Conservation (phyloP, 2,888 invertebrate species). For the Clepsis dumicolana region DNA sequence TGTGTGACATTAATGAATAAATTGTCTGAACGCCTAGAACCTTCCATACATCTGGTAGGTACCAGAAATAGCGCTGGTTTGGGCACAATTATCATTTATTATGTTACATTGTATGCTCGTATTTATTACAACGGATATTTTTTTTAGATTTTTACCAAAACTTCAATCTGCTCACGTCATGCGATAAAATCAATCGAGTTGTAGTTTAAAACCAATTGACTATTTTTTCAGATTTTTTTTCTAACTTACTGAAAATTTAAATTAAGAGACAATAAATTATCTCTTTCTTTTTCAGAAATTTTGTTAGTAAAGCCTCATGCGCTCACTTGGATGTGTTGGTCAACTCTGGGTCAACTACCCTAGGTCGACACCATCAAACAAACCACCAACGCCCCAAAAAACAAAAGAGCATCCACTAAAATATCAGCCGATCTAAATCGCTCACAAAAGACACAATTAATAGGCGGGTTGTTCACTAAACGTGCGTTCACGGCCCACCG, state of each 20-base stretch:
- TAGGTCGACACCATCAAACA: not conserved
- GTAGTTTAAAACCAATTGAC: too few species aligned
- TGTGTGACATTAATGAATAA: conserved; percentile 73
- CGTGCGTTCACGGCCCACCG: conserved; percentile 65
- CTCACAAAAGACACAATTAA: conserved; percentile 50
- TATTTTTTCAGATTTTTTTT: too few species aligned
- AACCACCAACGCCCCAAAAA: not conserved
- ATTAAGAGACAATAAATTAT: too few species aligned
- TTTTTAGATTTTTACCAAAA: too few species aligned
- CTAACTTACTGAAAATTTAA: too few species aligned
- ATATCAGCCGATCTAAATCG: conserved; percentile 37
- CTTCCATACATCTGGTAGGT: conserved; percentile 57
- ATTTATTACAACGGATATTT: not conserved
- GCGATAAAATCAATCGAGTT: too few species aligned
- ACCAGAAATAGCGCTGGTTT: conserved; percentile 74
- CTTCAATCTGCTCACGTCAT: too few species aligned
- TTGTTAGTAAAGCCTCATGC: too few species aligned
- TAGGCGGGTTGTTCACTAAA: conserved; percentile 52
- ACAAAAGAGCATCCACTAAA: conserved; percentile 18
- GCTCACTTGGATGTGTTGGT: too few species aligned
- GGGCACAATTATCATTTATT: conserved; percentile 70
- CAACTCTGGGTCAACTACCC: not conserved
- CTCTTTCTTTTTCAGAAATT: too few species aligned
- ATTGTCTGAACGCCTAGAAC: conserved; percentile 62
- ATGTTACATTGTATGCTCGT: not conserved